Base-by-base conservation (phyloP, 2,113 vertebrate species). In the Rattus norvegicus region DNA sequence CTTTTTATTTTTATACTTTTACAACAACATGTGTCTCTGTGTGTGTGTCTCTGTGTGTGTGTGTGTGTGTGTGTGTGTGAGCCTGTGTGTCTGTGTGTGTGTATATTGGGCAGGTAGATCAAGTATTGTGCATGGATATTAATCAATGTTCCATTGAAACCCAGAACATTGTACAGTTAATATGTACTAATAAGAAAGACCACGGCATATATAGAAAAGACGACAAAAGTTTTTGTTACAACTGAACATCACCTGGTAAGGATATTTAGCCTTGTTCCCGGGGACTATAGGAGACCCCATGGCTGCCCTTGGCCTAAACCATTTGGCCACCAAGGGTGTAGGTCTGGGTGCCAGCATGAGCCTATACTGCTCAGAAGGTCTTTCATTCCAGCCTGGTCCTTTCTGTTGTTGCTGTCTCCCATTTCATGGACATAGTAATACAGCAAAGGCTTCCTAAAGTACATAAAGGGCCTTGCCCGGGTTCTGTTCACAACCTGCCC, bases 201-300 rank as follows among this genome's bases (percentile, higher is more conserved):
- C 30, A 10, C 28, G 56, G 20, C 49, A 5, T 56, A 24, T 52
- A 10, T 72, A 56, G 67, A 24, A 72, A 54, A 7, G 86, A 9
- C 72, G 67, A 54, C 22, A 39, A 72, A n/a, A 69, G 33, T n/a
- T 52, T n/a, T n/a, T 72, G 67, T 39, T 72, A 70, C 72, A 72
- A 39, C 56, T 54, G 13, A 36, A 28, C 49, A 56, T 33, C 97
- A 88, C 97, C 98, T 97, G 0, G 28, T 98, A 98, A 98, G 96
- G 98, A 98, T 73, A 90, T 14, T 99, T 61, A 99, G 99, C 99
- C 99, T 99, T 99, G 99, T 99, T 99, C 99, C 99, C 97, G 80
- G 77, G 99, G 98, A 99, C 99, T 99, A 97, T 99, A 99, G 99
- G 99, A 98, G 99, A 76, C 79, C 92, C 90, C 10, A 67, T 72